A percentile compares a stretch with the other conserved stretches of the same genome.
These are phyloP conservation scores for Candoia aspera DNA, from an alignment of 2,113 vertebrate genomes.

Conservation along the genomic window DNA sequence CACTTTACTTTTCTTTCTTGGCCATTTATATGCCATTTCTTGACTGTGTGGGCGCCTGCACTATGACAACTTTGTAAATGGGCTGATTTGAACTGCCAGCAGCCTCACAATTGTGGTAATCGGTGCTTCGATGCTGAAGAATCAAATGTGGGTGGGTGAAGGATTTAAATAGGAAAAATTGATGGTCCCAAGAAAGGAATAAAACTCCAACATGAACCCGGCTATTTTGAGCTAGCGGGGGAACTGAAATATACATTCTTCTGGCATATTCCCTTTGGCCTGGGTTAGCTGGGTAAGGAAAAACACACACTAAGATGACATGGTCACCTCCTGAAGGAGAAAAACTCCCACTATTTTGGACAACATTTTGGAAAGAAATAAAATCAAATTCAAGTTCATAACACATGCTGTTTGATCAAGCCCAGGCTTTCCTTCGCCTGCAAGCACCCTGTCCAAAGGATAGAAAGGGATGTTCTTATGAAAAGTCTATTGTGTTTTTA, in stretches of 20 bases:
- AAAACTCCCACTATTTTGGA: slow-evolving; percentile 58
- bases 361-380: slow-evolving; percentile 67
- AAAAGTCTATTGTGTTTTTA: slow-evolving; percentile 44
- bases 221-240: not conserved
- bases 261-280: slow-evolving; percentile 42
- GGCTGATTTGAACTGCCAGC: not conserved
- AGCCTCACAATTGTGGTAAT: not conserved
- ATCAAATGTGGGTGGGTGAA: not conserved
- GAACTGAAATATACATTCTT: slow-evolving; percentile 19
- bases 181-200: slow-evolving; percentile 5
- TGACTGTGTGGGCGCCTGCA: not conserved
- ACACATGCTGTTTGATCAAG: slow-evolving; percentile 65
- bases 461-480: slow-evolving; percentile 51
- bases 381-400: slow-evolving; percentile 70
- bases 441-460: slow-evolving; percentile 54
- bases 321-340: slow-evolving; percentile 34
- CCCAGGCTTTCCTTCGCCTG: slow-evolving; percentile 45
- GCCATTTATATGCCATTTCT: slow-evolving; percentile 22
- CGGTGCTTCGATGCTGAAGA: not conserved
- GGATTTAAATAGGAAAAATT: slow-evolving; percentile 31
- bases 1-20: not conserved
- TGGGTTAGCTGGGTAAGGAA: slow-evolving; percentile 50
- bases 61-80: slow-evolving; percentile 15
- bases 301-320: slow-evolving; percentile 39
- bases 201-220: not conserved